Conservation (phyloP, 2,888 invertebrate genomes). For the Ophioninae sp. region DNA sequence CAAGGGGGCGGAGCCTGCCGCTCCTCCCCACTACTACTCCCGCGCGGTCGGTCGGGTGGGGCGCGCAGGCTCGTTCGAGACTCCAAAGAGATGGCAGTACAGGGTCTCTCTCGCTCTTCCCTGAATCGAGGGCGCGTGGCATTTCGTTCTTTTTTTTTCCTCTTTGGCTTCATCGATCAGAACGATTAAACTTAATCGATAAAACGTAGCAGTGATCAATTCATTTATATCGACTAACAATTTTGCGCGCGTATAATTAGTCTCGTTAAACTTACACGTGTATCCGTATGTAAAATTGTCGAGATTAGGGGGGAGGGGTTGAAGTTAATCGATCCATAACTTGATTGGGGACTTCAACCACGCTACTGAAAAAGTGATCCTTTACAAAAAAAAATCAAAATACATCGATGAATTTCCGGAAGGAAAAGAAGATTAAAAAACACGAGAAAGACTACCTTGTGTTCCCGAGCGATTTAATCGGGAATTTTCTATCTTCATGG, state of each 20-base stretch:
- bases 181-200: background rate
- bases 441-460: no score
- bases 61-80: background rate
- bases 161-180: background rate
- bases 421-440: background rate
- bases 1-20: background rate
- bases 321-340: background rate
- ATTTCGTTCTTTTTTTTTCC: no score
- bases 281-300: background rate
- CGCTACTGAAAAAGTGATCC: background rate
- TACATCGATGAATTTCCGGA: background rate
- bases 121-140: background rate
- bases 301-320: background rate
- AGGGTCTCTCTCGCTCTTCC: background rate
- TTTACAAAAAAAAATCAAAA: background rate
- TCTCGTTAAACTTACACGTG: constrained; percentile 1
- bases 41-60: background rate
- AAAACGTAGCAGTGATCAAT: background rate
- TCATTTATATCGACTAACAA: background rate
- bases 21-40: background rate
- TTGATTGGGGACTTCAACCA: background rate
- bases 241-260: constrained; percentile 16
- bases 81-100: background rate
- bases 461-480: background rate
- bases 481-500: background rate